These are phyloP conservation scores for Apostichopus japonicus DNA, from an alignment of 35 echinoderm and acorn worm genomes.

Conservation along the genomic window DNA sequence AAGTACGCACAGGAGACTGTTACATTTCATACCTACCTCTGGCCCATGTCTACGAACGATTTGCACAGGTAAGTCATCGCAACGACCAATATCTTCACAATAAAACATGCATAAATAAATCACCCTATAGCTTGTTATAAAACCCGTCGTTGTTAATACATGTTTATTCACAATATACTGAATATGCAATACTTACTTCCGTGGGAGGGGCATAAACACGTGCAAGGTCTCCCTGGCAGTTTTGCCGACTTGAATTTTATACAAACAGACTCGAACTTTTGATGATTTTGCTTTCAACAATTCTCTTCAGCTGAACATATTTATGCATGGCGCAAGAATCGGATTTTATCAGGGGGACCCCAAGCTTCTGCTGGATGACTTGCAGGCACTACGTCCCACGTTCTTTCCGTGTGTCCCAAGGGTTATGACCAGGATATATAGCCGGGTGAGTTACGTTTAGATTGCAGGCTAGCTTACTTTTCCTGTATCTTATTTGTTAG, in stretches of 20 bases:
- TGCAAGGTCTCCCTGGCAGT: too few relatives aligned
- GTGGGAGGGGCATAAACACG: too few relatives aligned
- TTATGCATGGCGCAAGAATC: slow-evolving; percentile 63
- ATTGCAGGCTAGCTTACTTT: too few relatives aligned
- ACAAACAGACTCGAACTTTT: too few relatives aligned
- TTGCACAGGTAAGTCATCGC: slow-evolving; percentile 70
- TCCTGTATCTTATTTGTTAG: too few relatives aligned
- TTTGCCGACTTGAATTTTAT: too few relatives aligned
- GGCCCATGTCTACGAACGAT: slow-evolving; percentile 85
- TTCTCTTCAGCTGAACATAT: slow-evolving; percentile 35
- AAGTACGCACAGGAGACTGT: slow-evolving; percentile 14
- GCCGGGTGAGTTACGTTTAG: slow-evolving; percentile 57
- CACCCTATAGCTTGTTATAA: too few relatives aligned
- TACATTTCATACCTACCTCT: slow-evolving; percentile 84
- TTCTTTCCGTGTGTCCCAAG: slow-evolving; percentile 76
- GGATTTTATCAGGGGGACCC: slow-evolving; percentile 84
- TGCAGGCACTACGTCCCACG: slow-evolving; percentile 65
- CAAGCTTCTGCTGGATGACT: slow-evolving; percentile 72
- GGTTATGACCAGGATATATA: slow-evolving; percentile 84
- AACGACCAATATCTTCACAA: background rate
- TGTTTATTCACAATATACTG: too few relatives aligned
- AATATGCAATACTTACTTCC: too few relatives aligned
- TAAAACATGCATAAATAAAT: background rate
- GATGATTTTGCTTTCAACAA: too few relatives aligned
- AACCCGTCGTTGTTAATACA: too few relatives aligned